Evolutionary conservation across 2,888 invertebrate species (phyloP).

Genomic region (Suillia variegata): DNA sequence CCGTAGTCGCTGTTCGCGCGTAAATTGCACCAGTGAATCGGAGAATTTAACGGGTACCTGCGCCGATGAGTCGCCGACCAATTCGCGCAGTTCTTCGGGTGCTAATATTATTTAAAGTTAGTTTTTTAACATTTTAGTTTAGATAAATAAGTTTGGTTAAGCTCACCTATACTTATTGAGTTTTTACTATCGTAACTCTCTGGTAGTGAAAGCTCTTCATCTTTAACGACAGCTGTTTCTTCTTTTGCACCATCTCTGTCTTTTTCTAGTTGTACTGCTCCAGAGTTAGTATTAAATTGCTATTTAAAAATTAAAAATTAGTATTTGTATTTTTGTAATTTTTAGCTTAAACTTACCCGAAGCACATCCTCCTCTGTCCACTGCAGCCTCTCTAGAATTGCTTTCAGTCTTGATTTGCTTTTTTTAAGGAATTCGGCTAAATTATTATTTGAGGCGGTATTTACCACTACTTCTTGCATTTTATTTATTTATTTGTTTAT

Average conservation of each 20-base stretch:
- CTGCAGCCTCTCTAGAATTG: conserved; percentile 37
- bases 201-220: conserved; percentile 29
- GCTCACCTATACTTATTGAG: conserved; percentile 35
- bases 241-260: conserved; percentile 19
- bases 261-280: conserved; percentile 29
- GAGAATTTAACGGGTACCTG: conserved; percentile 40
- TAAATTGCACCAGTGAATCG: conserved; percentile 45
- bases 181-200: conserved; percentile 32
- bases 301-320: not conserved
- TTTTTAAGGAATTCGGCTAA: conserved; percentile 27
- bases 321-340: too few relatives aligned
- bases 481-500: too few relatives aligned
- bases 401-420: conserved; percentile 33
- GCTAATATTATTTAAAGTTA: conserved; percentile 18
- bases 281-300: not conserved
- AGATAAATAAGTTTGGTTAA: not conserved
- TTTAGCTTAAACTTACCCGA: too few relatives aligned
- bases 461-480: too few relatives aligned
- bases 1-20: conserved; percentile 39
- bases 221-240: not conserved
- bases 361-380: conserved; percentile 44
- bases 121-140: not conserved
- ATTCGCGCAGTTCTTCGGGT: conserved; percentile 25
- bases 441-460: too few relatives aligned
- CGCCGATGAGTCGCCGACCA: conserved; percentile 28